A percentile compares a stretch with the other conserved stretches of the same genome.
Evolutionary conservation across 1,140 invertebrate genomes (phyloP).

Genomic region (Drosophila bifasciata): DNA sequence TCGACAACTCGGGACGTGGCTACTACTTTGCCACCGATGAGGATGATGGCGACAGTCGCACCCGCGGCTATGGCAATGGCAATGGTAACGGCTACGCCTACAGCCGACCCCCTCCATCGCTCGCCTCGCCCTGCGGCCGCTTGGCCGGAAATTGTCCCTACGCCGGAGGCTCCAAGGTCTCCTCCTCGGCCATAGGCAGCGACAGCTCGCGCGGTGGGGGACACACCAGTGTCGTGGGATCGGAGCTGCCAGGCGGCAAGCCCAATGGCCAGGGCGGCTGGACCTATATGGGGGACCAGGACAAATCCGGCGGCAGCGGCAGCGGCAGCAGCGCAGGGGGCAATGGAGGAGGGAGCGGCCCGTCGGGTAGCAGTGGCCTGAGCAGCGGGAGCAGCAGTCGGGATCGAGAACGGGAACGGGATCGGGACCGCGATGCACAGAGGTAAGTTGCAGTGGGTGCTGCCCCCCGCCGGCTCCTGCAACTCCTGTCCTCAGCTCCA

Average conservation of each 20-base stretch:
- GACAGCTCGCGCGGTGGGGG: slow-evolving; percentile 59
- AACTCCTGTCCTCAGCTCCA: background rate
- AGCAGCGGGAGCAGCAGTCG: slow-evolving; percentile 39
- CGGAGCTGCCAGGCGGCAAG: slow-evolving; percentile 20
- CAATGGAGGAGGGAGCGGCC: background rate
- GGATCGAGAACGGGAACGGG: slow-evolving; percentile 41
- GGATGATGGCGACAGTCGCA: slow-evolving; percentile 63
- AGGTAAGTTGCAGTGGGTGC: slow-evolving; percentile 83
- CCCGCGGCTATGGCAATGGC: slow-evolving; percentile 18
- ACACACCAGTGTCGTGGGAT: slow-evolving; percentile 58
- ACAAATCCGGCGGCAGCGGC: slow-evolving; percentile 35
- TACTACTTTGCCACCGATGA: slow-evolving; percentile 84
- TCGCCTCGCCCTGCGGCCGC: slow-evolving; percentile 60
- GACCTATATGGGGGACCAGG: slow-evolving; percentile 78
- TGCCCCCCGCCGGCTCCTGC: slow-evolving; percentile 15
- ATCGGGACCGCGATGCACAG: slow-evolving; percentile 69
- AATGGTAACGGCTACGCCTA: slow-evolving; percentile 34
- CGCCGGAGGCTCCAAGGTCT: slow-evolving; percentile 51
- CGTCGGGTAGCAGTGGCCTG: slow-evolving; percentile 11
- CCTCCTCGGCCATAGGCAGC: slow-evolving; percentile 72
- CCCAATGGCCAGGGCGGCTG: slow-evolving; percentile 53
- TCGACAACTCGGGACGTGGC: slow-evolving; percentile 84
- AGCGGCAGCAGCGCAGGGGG: background rate
- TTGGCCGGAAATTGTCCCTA: slow-evolving; percentile 69
- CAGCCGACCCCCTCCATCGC: slow-evolving; percentile 25